Conservation (phyloP, 2,888 invertebrate genomes). For the Noctua fimbriata region DNA sequence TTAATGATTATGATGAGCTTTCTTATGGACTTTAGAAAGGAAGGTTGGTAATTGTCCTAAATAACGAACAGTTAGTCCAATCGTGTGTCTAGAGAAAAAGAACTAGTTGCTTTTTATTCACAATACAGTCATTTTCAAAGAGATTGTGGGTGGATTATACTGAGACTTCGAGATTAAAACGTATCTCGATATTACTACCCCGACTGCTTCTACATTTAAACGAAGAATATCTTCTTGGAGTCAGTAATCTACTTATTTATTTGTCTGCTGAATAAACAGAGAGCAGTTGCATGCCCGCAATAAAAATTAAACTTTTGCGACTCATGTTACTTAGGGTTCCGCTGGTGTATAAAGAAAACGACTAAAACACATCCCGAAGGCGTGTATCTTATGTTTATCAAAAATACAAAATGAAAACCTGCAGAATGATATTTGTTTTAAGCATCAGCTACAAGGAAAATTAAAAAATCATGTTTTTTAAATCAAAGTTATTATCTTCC, state of each 20-base stretch:
- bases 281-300: slow-evolving; percentile 58
- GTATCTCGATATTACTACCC: slow-evolving; percentile 15
- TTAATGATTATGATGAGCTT: background rate
- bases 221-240: slow-evolving; percentile 39
- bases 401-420: background rate
- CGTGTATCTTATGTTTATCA: background rate
- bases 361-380: no score
- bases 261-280: slow-evolving; percentile 60
- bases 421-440: background rate
- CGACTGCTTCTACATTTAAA: slow-evolving; percentile 38
- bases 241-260: slow-evolving; percentile 59
- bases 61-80: background rate
- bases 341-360: slow-evolving; percentile 11
- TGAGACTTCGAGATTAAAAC: slow-evolving; percentile 36
- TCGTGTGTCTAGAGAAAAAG: background rate
- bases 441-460: background rate
- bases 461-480: background rate
- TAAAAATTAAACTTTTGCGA: slow-evolving; percentile 67
- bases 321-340: slow-evolving; percentile 53
- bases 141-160: slow-evolving; percentile 12
- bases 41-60: background rate
- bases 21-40: background rate
- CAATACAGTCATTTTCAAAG: slow-evolving; percentile 5
- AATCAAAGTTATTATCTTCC: background rate
- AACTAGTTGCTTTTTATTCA: slow-evolving; percentile 5